A percentile compares a stretch with the other conserved stretches of the same genome.
phyloP scores from a whole-genome alignment of 2,797 vertebrate genomes.

The Huso huso region DNA sequence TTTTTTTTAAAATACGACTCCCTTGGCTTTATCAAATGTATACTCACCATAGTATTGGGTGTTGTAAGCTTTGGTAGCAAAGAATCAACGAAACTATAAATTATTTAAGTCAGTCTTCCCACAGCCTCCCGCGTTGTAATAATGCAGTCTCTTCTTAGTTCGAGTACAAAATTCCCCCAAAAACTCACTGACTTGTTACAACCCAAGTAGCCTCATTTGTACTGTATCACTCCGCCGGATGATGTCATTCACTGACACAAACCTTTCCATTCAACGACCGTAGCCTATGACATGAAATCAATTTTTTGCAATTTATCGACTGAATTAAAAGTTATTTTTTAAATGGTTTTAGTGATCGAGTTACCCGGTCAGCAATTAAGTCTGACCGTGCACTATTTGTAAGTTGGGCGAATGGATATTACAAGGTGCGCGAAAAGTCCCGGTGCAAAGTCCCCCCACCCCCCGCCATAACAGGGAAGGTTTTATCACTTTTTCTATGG shows the following conservation, averaged over 20 bases:
- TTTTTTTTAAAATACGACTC: too few species aligned
- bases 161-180: conserved; percentile 9
- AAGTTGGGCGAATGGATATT: conserved; percentile 20
- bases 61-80: background rate
- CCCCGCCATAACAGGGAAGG: background rate
- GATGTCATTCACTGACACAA: conserved; percentile 20
- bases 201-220: conserved; percentile 18
- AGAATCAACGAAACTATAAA: background rate
- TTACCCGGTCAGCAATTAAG: conserved; percentile 8
- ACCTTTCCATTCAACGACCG: conserved; percentile 9
- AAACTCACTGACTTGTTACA: conserved; percentile 14
- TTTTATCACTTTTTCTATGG: background rate
- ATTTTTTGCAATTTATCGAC: conserved; percentile 11
- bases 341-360: conserved; percentile 1
- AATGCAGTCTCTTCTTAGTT: background rate
- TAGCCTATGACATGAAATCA: conserved; percentile 11
- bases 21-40: background rate
- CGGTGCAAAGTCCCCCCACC: background rate
- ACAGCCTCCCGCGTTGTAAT: conserved; percentile 1
- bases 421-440: conserved; percentile 17
- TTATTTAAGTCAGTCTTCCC: conserved; percentile 11
- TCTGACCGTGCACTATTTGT: conserved; percentile 17
- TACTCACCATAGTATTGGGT: conserved; percentile 22
- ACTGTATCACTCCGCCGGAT: conserved; percentile 32
- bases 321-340: conserved; percentile 3